phyloP scores from a whole-genome alignment of 2,113 vertebrate species.

The Python bivittatus region DNA sequence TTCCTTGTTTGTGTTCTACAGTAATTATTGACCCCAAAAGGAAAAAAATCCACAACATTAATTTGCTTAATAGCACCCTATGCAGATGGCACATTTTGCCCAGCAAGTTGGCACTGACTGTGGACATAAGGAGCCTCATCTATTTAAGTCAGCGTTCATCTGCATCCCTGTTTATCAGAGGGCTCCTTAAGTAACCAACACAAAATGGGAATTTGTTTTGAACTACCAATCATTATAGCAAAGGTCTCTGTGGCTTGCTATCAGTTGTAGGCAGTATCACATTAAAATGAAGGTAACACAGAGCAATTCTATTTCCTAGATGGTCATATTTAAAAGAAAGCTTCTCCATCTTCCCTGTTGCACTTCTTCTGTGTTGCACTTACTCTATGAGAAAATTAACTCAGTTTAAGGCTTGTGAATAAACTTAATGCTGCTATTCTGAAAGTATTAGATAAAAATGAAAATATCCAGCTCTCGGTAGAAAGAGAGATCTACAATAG shows the following conservation, averaged over 20 bases:
- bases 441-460: neutral
- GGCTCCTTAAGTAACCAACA: conserved; percentile 63
- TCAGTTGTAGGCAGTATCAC: conserved; percentile 36
- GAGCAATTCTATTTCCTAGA: conserved; percentile 41
- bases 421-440: neutral
- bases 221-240: conserved; percentile 53
- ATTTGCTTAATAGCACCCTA: conserved; percentile 70
- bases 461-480: neutral
- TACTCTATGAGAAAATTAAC: fast-evolving
- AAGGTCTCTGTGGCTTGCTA: conserved; percentile 44
- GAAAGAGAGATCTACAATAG: neutral
- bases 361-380: neutral
- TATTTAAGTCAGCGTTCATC: conserved; percentile 64
- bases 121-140: conserved; percentile 65
- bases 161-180: conserved; percentile 67
- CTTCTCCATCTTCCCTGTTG: neutral
- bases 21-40: conserved; percentile 24
- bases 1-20: conserved; percentile 36
- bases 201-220: conserved; percentile 63
- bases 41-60: conserved; percentile 59
- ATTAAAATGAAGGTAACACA: conserved; percentile 40
- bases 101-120: conserved; percentile 58
- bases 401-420: neutral
- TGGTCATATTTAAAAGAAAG: conserved; percentile 26
- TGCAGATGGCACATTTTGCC: conserved; percentile 61